Percentiles rank a stretch among this genome's conserved stretches.
phyloP scores from a whole-genome alignment of 1,140 invertebrate species.

The Dryas iulia region DNA sequence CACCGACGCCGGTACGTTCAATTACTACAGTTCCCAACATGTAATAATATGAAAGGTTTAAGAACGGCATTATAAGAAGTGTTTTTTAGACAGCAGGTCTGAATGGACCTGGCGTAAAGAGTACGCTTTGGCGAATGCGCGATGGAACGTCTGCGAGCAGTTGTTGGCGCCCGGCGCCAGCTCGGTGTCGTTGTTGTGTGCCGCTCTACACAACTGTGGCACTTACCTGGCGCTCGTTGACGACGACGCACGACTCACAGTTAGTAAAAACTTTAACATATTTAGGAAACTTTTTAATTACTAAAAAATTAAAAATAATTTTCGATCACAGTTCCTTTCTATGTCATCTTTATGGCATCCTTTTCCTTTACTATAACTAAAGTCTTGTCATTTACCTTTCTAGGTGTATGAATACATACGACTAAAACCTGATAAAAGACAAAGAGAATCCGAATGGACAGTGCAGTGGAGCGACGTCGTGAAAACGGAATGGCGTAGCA shows the following conservation, averaged over 20 bases:
- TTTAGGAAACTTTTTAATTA: background rate
- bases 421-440: background rate
- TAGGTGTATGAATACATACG: background rate
- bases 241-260: constrained; percentile 34
- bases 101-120: constrained; percentile 33
- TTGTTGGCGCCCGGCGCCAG: constrained; percentile 16
- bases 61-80: too few species aligned
- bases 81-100: background rate
- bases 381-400: background rate
- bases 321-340: too few species aligned
- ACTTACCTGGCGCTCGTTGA: constrained; percentile 27
- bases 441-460: constrained; percentile 62
- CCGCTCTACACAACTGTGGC: constrained; percentile 14
- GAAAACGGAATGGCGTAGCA: constrained; percentile 36
- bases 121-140: constrained; percentile 11
- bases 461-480: constrained; percentile 82
- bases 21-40: background rate
- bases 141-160: constrained; percentile 18
- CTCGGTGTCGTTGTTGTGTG: constrained; percentile 32
- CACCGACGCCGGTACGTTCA: background rate
- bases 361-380: too few species aligned
- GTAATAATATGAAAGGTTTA: too few species aligned
- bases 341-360: too few species aligned
- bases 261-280: constrained; percentile 1
- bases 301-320: background rate